phyloP scores from a whole-genome alignment of 2,797 vertebrate species.

The Semotilus atromaculatus region DNA sequence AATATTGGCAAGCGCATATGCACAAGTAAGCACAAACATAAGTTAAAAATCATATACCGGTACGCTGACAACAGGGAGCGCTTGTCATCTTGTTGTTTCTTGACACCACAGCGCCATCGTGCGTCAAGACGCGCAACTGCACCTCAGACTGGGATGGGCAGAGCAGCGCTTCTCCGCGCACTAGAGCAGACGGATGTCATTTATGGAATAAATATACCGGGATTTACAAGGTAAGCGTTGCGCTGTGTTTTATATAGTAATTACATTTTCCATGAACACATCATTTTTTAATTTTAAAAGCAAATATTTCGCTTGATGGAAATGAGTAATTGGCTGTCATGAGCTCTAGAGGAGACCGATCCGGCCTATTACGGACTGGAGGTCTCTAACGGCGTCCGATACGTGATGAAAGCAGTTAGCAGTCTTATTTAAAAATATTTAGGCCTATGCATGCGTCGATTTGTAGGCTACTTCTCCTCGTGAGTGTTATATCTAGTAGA shows the following conservation, averaged over 20 bases:
- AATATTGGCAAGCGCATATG: background rate
- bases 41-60: background rate
- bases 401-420: slow-evolving; percentile 18
- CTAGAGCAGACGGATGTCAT: slow-evolving; percentile 39
- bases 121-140: slow-evolving; percentile 60
- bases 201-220: slow-evolving; percentile 29
- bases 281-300: background rate
- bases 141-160: slow-evolving; percentile 68
- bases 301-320: background rate
- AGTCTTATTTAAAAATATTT: slow-evolving; percentile 6
- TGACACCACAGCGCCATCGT: slow-evolving; percentile 67
- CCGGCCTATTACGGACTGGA: slow-evolving; percentile 34
- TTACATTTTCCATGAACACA: background rate
- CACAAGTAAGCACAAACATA: background rate
- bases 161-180: slow-evolving; percentile 49
- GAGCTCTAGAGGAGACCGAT: slow-evolving; percentile 1
- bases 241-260: background rate
- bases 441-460: background rate
- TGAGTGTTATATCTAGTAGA: background rate
- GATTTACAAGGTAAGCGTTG: slow-evolving; percentile 33
- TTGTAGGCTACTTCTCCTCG: background rate
- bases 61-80: background rate
- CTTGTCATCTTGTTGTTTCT: background rate
- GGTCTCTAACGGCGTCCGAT: background rate
- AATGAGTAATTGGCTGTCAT: slow-evolving; percentile 22